A percentile compares a stretch with the other conserved stretches of the same genome.
phyloP scores from a whole-genome alignment of 64 coral and sea anemone genomes.

The Anthopleura sola region DNA sequence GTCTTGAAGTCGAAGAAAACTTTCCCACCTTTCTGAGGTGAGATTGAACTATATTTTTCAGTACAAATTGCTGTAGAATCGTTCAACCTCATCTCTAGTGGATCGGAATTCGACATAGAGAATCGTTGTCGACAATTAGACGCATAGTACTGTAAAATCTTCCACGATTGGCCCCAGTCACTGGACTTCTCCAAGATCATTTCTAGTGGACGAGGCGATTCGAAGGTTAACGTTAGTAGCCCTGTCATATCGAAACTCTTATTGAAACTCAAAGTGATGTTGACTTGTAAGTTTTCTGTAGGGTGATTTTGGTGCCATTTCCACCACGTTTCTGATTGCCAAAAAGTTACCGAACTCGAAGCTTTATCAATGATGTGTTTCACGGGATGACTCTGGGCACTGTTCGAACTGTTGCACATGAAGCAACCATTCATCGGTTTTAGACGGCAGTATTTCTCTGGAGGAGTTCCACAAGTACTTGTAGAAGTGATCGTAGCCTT shows the following conservation, averaged over 20 bases:
- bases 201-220: constrained; percentile 67
- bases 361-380: constrained; percentile 54
- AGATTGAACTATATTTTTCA: constrained; percentile 56
- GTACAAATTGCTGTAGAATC: constrained; percentile 48
- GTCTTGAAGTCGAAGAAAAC: constrained; percentile 69
- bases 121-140: constrained; percentile 45
- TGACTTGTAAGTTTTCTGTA: constrained; percentile 57
- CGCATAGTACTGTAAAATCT: constrained; percentile 75
- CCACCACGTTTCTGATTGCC: constrained; percentile 96
- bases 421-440: constrained; percentile 47
- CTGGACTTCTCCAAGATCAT: constrained; percentile 82
- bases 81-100: constrained; percentile 9
- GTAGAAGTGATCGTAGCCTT: constrained; percentile 31
- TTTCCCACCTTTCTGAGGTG: constrained; percentile 46
- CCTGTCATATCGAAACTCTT: constrained; percentile 86
- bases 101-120: constrained; percentile 12
- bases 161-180: constrained; percentile 67
- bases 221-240: constrained; percentile 53
- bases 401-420: constrained; percentile 10
- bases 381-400: constrained; percentile 9
- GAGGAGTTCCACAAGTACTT: constrained; percentile 77
- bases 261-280: constrained; percentile 77
- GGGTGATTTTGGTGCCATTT: constrained; percentile 75
- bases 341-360: constrained; percentile 18
- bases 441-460: constrained; percentile 51